Evolutionary conservation across 1,140 invertebrate genomes (phyloP).

Genomic region (Leptestheria dahalacensis): DNA sequence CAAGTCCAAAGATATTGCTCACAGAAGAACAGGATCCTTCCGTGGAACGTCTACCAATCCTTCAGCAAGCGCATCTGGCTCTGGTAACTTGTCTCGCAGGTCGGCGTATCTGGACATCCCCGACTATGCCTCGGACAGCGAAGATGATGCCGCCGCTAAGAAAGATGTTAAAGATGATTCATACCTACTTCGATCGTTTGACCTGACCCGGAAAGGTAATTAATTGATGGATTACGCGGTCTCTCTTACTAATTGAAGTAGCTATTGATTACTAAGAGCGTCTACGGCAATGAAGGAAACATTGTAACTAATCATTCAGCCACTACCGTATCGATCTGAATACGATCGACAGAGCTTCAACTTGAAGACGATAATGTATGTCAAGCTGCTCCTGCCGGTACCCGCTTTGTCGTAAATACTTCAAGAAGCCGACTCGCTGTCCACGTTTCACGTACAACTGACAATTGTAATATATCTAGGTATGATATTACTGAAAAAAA

Average conservation of each 20-base stretch:
- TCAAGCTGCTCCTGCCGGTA: too few species aligned
- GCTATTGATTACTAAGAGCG: background rate
- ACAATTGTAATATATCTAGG: too few species aligned
- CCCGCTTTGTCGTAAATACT: too few species aligned
- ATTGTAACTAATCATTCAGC: too few species aligned
- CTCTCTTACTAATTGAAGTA: too few species aligned
- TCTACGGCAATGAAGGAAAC: background rate
- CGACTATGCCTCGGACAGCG: constrained; percentile 25
- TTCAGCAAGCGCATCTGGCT: background rate
- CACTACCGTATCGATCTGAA: too few species aligned
- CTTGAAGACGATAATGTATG: too few species aligned
- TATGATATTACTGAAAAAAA: too few species aligned
- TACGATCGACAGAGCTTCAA: too few species aligned
- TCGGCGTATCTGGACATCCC: constrained; percentile 70
- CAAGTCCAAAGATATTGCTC: background rate
- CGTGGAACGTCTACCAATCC: background rate
- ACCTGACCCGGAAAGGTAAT: constrained; percentile 70
- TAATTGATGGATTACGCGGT: constrained; percentile 16
- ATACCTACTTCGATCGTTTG: constrained; percentile 72
- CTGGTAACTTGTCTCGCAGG: constrained; percentile 8
- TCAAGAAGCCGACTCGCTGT: too few species aligned
- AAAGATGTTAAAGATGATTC: constrained; percentile 59
- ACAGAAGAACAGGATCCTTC: background rate
- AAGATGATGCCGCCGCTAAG: constrained; percentile 20
- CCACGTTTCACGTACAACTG: too few species aligned